A percentile compares a stretch with the other conserved stretches of the same genome.
Evolutionary conservation across 1,140 invertebrate genomes (phyloP).

Genomic region (Eupristina koningsbergeri): DNA sequence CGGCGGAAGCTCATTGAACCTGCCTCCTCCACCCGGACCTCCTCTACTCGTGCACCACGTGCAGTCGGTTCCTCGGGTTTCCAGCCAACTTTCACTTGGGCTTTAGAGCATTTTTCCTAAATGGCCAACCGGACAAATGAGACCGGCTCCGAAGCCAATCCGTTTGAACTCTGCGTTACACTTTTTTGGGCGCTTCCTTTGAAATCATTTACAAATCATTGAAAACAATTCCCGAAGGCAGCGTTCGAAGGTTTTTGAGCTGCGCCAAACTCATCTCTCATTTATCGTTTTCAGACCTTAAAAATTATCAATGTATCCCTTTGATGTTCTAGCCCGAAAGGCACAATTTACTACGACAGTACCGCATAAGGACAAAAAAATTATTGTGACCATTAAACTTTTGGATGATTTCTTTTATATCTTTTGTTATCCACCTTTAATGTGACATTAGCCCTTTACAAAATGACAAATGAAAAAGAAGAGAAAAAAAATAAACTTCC

Average conservation of each 20-base stretch:
- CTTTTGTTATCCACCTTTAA: too few species aligned
- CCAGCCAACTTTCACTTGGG: slow-evolving; percentile 23
- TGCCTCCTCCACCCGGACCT: slow-evolving; percentile 1
- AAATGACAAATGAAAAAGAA: too few species aligned
- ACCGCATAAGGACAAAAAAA: too few species aligned
- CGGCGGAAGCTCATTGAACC: not conserved
- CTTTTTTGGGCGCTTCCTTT: not conserved
- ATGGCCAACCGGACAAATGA: not conserved
- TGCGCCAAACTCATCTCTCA: not conserved
- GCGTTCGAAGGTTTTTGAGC: not conserved
- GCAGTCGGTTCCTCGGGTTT: not conserved
- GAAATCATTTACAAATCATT: not conserved
- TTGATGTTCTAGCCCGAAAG: not conserved
- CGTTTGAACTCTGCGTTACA: not conserved
- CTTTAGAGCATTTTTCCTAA: not conserved
- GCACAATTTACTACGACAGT: too few species aligned
- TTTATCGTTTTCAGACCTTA: not conserved
- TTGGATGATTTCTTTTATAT: too few species aligned
- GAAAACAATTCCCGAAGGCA: not conserved
- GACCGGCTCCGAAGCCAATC: not conserved
- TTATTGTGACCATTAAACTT: too few species aligned
- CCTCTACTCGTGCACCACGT: not conserved
- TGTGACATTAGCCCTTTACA: too few species aligned
- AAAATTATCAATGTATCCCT: not conserved
- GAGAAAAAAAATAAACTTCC: too few species aligned